Evolutionary conservation across 2,113 vertebrate species (phyloP).

Genomic region (Glareola pratincola): DNA sequence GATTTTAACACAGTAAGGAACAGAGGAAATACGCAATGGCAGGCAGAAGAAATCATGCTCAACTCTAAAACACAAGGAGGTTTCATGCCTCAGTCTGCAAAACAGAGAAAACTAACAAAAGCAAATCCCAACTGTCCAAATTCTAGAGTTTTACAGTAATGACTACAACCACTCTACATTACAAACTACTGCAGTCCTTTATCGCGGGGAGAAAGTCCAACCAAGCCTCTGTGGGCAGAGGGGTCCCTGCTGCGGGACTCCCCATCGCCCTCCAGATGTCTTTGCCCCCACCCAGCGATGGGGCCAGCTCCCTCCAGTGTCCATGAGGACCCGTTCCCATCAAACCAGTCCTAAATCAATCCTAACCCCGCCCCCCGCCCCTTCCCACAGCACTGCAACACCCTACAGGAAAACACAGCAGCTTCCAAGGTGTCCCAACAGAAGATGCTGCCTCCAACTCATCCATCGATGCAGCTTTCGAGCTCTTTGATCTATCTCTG

Average conservation of each 20-base stretch:
- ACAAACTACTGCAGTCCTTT: background rate
- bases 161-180: background rate
- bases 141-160: background rate
- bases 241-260: background rate
- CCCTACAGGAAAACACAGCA: background rate
- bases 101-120: background rate
- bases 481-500: background rate
- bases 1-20: accelerated
- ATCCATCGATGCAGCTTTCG: background rate
- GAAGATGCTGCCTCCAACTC: background rate
- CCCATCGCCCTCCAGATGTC: accelerated
- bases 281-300: background rate
- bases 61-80: background rate
- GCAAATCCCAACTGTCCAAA: background rate
- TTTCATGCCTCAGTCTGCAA: background rate
- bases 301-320: background rate
- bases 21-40: background rate
- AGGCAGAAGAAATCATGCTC: background rate
- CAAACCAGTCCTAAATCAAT: background rate
- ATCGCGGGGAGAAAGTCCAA: background rate
- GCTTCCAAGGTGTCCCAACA: background rate
- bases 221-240: background rate
- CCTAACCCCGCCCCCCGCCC: background rate
- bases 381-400: background rate
- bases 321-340: background rate